These are phyloP conservation scores for Cryptocephalus primarius DNA, from an alignment of 2,888 invertebrate species.

Conservation along the genomic window DNA sequence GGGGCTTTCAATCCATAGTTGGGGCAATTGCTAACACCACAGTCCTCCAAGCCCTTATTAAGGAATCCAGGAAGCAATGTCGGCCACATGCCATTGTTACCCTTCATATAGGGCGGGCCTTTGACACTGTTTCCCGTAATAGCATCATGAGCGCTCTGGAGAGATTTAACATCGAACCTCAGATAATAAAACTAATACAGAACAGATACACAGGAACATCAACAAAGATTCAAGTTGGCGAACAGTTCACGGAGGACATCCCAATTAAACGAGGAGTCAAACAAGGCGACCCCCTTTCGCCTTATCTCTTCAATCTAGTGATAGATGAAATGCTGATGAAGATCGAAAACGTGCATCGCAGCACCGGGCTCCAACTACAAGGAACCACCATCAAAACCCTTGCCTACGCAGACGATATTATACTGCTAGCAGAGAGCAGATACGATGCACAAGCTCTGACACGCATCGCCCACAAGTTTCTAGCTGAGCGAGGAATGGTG, in stretches of 20 bases:
- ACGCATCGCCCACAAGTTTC: too few species aligned
- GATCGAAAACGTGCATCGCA: too few species aligned
- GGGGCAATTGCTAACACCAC: background rate
- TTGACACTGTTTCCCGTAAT: too few species aligned
- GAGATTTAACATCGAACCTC: background rate
- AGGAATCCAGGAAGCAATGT: background rate
- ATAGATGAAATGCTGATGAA: too few species aligned
- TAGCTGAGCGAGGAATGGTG: background rate
- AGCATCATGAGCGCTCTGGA: background rate
- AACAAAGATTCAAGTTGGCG: background rate
- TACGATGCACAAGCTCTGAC: too few species aligned
- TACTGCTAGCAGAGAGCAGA: background rate
- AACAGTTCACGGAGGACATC: background rate
- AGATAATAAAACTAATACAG: background rate
- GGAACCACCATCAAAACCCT: background rate
- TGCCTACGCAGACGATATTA: background rate
- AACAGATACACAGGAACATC: background rate
- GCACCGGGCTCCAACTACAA: too few species aligned
- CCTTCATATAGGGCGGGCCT: too few species aligned
- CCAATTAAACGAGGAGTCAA: too few species aligned
- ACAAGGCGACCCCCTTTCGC: background rate
- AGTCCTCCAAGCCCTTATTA: background rate
- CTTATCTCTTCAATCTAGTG: background rate
- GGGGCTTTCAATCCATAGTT: too few species aligned
- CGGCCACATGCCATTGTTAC: background rate